Percentiles rank a stretch among this genome's conserved stretches.
Conservation (phyloP, 2,797 vertebrate species). For the Coranthus polyacanthus region DNA sequence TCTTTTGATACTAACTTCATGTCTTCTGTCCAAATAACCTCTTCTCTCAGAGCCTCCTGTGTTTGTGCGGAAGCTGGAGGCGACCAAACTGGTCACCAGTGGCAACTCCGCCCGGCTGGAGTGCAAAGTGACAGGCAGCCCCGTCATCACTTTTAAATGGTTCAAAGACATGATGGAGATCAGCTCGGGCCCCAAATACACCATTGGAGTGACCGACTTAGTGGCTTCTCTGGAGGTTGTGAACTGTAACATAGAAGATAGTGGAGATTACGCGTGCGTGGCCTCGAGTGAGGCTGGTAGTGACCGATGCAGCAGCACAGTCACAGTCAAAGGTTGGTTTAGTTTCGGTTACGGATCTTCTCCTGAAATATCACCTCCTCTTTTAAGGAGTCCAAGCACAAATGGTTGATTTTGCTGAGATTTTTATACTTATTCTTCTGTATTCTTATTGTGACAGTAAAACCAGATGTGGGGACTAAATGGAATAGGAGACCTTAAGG, state of each 20-base stretch:
- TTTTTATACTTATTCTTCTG: no score
- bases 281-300: constrained; percentile 95
- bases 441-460: no score
- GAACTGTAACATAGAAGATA: constrained; percentile 86
- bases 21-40: constrained; percentile 66
- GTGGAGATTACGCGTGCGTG: constrained; percentile 93
- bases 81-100: constrained; percentile 88
- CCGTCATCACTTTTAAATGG: constrained; percentile 93
- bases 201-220: constrained; percentile 83
- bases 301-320: constrained; percentile 90
- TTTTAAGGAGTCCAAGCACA: no score
- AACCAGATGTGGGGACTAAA: no score
- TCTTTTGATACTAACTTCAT: constrained; percentile 54
- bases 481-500: no score
- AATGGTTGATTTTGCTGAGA: no score
- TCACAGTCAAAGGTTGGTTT: constrained; percentile 96
- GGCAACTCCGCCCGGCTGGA: constrained; percentile 86
- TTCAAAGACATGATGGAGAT: constrained; percentile 94
- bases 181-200: constrained; percentile 86
- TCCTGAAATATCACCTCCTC: not conserved
- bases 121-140: constrained; percentile 93
- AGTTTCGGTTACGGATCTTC: not conserved
- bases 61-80: constrained; percentile 93
- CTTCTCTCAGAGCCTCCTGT: constrained; percentile 88
- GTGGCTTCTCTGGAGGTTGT: constrained; percentile 86